Evolutionary conservation across 1,140 invertebrate genomes (phyloP), one percentile per base, ranked within the genome.

Genomic region (Littorina saxatilis): DNA sequence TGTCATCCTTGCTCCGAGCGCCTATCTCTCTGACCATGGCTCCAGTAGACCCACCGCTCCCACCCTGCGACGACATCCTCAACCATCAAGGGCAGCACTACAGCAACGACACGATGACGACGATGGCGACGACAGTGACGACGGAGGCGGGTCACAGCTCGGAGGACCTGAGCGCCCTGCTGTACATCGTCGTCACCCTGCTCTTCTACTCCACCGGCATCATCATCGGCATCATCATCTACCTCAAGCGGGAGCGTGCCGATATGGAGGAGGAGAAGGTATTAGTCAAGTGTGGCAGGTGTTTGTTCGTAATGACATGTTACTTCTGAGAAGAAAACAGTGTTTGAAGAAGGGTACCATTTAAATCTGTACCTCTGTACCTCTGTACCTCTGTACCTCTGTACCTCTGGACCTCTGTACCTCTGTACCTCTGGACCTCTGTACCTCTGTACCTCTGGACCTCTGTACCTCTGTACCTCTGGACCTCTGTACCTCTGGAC

Each of bases 141-240:
- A 27, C 27, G 32, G 23, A 13, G 1, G 11, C 40, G 1, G 75
- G 37, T 27, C 3, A 23, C 11, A n/a, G 27, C 29, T 29, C 77
- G 43, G 81, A 85, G 43, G 88, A 89, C 80, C 81, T 74, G 27
- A 84, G 89, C 39, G 90, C 90, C 17, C 40, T 91, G n/a, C 82
- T 90, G 17, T 91, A 91, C 79, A 91, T 91, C 35, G 88, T 91
- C 0, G 87, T 90, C 40, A 90, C 89, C 2, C 85, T 91, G 3
- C 81, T 90, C 32, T 91, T 91, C 79, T 91, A 91, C 80, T 90
- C 90, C 5, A 80, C 89, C 55, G 90, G 90, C 20, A 90, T 91
- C 43, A 85, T 90, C 20, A 81, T 90, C 27, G 90, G 87, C 40
- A 91, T 91, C 47, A 85, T 91, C 66, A 87, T 84, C 20, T 91